A percentile compares a stretch with the other conserved stretches of the same genome.
These are phyloP conservation scores for Cotesia typhae DNA, from an alignment of 1,140 invertebrate species.

Conservation along the genomic window DNA sequence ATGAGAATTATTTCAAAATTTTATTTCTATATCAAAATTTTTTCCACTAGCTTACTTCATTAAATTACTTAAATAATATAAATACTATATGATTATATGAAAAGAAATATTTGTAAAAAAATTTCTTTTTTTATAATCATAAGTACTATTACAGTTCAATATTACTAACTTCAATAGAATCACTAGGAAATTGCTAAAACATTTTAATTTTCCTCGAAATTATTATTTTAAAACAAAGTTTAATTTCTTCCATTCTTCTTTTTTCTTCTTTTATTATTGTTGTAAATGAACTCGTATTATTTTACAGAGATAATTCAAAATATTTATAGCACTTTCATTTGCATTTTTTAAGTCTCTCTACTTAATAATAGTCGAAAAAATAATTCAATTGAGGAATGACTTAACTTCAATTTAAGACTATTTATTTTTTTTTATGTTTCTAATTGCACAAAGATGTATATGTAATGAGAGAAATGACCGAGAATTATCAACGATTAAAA, in stretches of 20 bases:
- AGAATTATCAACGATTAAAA: slow-evolving; percentile 1
- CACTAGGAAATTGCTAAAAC: slow-evolving; percentile 12
- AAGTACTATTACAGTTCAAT: slow-evolving; percentile 7
- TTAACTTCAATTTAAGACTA: slow-evolving; percentile 1
- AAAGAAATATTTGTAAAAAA: neutral
- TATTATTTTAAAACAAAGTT: slow-evolving; percentile 2
- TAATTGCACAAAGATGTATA: neutral
- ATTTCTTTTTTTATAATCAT: slow-evolving; percentile 13
- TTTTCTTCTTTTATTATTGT: slow-evolving; percentile 4
- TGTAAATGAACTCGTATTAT: neutral
- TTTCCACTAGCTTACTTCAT: neutral
- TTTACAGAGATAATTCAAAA: neutral
- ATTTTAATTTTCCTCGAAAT: slow-evolving; percentile 1
- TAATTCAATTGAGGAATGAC: slow-evolving; percentile 25
- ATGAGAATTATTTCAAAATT: neutral
- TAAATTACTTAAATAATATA: slow-evolving; percentile 11
- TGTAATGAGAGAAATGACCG: slow-evolving; percentile 5
- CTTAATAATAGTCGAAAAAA: slow-evolving; percentile 21
- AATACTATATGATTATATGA: neutral
- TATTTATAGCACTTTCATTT: slow-evolving; percentile 19
- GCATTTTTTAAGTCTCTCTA: slow-evolving; percentile 11
- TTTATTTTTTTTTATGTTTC: neutral
- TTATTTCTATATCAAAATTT: neutral
- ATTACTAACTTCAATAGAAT: slow-evolving; percentile 15
- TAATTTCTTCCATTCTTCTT: neutral